phyloP scores from a whole-genome alignment of 2,888 invertebrate species.

The Stramonita haemastoma region DNA sequence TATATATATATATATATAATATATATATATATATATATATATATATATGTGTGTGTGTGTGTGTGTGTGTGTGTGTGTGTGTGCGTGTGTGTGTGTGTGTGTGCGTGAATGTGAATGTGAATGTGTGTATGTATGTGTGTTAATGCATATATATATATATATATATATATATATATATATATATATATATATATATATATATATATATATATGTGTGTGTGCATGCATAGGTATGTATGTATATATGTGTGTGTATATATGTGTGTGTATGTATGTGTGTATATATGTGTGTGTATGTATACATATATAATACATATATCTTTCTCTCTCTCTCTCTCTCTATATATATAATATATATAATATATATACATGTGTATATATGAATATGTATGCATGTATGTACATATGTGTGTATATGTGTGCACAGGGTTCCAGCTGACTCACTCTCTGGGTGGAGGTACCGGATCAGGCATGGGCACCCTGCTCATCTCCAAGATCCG shows the following conservation, averaged over 20 bases:
- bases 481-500: constrained; percentile 26
- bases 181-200: not conserved
- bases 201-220: not conserved
- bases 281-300: too few relatives aligned
- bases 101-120: not conserved
- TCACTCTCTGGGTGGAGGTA: constrained; percentile 17
- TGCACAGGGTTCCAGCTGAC: constrained; percentile 8
- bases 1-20: too few relatives aligned
- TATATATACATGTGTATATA: not conserved
- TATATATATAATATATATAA: not conserved
- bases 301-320: not conserved
- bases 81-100: too few relatives aligned
- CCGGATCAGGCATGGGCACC: not conserved
- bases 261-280: not conserved
- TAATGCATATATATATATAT: not conserved
- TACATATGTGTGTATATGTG: not conserved
- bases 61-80: too few relatives aligned
- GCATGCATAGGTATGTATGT: not conserved
- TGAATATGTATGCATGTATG: not conserved
- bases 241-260: not conserved
- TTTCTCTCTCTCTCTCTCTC: constrained; percentile 14
- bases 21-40: too few relatives aligned
- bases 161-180: not conserved
- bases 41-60: too few relatives aligned
- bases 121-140: not conserved